Percentiles rank a stretch among this genome's conserved stretches.
Conservation (phyloP, 2,888 invertebrate genomes). For the Lampropteryx suffumata region DNA sequence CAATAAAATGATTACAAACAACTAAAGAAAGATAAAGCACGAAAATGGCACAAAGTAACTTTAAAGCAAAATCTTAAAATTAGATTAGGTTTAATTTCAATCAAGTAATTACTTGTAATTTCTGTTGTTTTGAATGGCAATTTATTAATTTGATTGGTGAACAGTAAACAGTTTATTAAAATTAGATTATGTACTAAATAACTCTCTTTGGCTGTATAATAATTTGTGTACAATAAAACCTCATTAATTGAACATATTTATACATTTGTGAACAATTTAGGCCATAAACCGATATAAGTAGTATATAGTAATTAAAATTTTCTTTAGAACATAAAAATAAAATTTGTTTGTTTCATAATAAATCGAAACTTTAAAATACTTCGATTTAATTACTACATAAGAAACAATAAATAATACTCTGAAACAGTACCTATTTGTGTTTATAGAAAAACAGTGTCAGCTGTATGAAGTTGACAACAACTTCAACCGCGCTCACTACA, state of each 20-base stretch:
- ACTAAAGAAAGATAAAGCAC: constrained; percentile 12
- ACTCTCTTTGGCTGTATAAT: constrained; percentile 9
- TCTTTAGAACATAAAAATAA: too few relatives aligned
- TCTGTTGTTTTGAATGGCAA: not conserved
- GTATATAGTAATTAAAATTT: not conserved
- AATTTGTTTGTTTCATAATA: too few relatives aligned
- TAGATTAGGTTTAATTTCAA: not conserved
- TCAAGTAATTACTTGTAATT: not conserved
- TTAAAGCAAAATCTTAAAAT: not conserved
- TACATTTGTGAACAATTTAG: constrained; percentile 48
- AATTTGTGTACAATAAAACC: constrained; percentile 14
- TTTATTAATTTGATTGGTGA: not conserved
- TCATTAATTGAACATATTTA: constrained; percentile 40
- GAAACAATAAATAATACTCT: too few relatives aligned
- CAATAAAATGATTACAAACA: not conserved
- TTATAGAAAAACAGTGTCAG: too few relatives aligned
- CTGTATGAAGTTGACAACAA: too few relatives aligned
- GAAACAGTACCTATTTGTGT: too few relatives aligned
- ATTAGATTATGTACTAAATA: not conserved
- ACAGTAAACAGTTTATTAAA: too few relatives aligned
- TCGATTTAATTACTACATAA: not conserved
- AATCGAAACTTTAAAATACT: not conserved
- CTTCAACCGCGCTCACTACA: too few relatives aligned
- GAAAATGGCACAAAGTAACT: constrained; percentile 29
- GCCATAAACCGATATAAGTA: constrained; percentile 48